Evolutionary conservation across 37 sponge, comb jelly and placozoan species (phyloP), one percentile per base, ranked within the genome.

Genomic region (Agelas oroides): DNA sequence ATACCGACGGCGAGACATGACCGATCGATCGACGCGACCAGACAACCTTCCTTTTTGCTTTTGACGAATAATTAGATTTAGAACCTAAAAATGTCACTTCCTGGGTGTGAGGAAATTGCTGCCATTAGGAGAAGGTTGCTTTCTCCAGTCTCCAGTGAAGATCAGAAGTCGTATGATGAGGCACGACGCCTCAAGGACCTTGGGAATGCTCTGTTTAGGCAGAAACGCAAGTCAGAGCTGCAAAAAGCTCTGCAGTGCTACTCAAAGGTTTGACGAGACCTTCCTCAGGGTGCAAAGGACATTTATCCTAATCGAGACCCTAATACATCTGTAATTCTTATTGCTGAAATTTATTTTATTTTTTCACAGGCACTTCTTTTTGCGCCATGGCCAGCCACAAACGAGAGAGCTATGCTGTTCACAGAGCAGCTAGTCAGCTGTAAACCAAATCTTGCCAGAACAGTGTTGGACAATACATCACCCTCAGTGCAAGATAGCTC

Each of bases 201-300:
- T 53, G 84, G 84, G 46, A 84, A 84, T 32, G n/a, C 13, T 32
- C 38, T 65, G 37, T 84, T 84, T 39, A 53, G 33, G 38, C 65
- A 34, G 28, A 61, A 55, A 16, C 63, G 11, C 27, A n/a, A n/a
- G 5, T n/a, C 63, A 13, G 58, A 75, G 34, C 6, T 27, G n/a
- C 14, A 12, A 1, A 28, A 65, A 75, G 65, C 84, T 28, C 16
- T 84, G 21, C 35, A 66, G 33, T 75, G 35, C 15, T 84, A 84
- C 32, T 32, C 84, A 55, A 55, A 84, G 76, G 84, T 84, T 30
- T 24, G 36, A 17, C 28, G n/a, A n/a, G n/a, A 14, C 5, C 36
- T 34, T 52, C 14, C 18, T 34, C 30, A 19, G 8, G 28, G 5
- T 11, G 18, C 2, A n/a, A n/a, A n/a, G n/a, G n/a, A n/a, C n/a